These are phyloP conservation scores for Aphelocoma californica DNA, from an alignment of 2,797 vertebrate genomes.

Conservation along the genomic window DNA sequence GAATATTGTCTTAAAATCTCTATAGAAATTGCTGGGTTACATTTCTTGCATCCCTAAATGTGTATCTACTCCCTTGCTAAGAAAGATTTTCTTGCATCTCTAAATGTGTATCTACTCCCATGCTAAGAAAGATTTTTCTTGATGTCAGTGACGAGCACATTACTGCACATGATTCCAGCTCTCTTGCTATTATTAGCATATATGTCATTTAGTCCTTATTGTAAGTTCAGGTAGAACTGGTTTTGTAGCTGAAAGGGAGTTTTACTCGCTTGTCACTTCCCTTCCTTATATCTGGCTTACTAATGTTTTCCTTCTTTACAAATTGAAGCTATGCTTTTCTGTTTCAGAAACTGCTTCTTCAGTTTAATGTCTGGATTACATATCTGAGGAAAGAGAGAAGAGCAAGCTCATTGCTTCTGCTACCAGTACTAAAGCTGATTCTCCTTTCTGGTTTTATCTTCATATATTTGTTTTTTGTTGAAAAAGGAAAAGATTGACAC, in stretches of 20 bases:
- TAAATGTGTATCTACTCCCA: neutral
- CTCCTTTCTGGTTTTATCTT: neutral
- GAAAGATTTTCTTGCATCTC: neutral
- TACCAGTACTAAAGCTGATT: neutral
- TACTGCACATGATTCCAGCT: neutral
- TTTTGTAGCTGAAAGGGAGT: neutral
- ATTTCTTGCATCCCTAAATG: neutral
- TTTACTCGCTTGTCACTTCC: neutral
- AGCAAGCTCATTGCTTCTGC: neutral
- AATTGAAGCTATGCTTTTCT: neutral
- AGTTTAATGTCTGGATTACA: neutral
- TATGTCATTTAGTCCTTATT: neutral
- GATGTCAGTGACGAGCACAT: accelerated
- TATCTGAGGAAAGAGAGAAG: neutral
- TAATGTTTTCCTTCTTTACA: neutral
- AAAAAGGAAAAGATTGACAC: neutral
- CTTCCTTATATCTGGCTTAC: neutral
- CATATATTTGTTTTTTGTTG: neutral
- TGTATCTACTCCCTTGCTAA: neutral
- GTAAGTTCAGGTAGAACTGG: neutral
- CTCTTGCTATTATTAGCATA: neutral
- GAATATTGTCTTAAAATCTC: neutral
- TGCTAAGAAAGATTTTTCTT: neutral
- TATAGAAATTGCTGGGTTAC: neutral
- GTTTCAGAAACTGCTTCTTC: neutral